phyloP scores from a whole-genome alignment of 2,797 vertebrate species.

The Enteromius treurensis region DNA sequence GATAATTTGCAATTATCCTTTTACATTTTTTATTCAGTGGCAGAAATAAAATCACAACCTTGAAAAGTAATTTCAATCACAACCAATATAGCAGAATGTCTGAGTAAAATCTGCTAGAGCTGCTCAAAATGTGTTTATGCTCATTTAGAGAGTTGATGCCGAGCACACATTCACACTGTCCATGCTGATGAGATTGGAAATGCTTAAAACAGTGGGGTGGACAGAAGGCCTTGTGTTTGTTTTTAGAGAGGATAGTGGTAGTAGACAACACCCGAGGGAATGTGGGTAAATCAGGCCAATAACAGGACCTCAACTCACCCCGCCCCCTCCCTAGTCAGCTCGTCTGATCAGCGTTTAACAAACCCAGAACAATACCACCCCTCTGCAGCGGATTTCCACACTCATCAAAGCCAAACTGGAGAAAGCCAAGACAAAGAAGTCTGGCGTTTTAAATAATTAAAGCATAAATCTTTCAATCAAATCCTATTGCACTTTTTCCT shows the following conservation, averaged over 20 bases:
- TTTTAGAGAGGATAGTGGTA: slow-evolving; percentile 53
- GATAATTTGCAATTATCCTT: neutral
- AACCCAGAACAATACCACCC: slow-evolving; percentile 61
- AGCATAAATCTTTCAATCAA: slow-evolving; percentile 36
- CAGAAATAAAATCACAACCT: too few relatives aligned
- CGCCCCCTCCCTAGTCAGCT: slow-evolving; percentile 68
- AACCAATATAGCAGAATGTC: slow-evolving; percentile 8
- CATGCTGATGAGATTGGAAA: slow-evolving; percentile 44
- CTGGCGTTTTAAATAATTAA: slow-evolving; percentile 17
- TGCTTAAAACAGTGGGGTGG: slow-evolving; percentile 57
- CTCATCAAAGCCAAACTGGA: slow-evolving; percentile 74
- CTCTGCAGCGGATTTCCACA: slow-evolving; percentile 69
- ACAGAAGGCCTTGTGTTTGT: slow-evolving; percentile 51
- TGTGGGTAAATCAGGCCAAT: slow-evolving; percentile 75
- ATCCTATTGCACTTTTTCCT: slow-evolving; percentile 7
- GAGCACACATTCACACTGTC: slow-evolving; percentile 37
- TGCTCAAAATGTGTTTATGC: slow-evolving; percentile 4
- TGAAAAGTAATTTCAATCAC: too few relatives aligned
- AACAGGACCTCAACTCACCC: slow-evolving; percentile 65
- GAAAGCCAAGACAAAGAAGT: slow-evolving; percentile 44
- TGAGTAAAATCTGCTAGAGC: neutral
- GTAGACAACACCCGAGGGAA: slow-evolving; percentile 71
- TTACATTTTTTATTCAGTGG: neutral
- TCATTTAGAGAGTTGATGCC: neutral
- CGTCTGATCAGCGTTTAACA: slow-evolving; percentile 75